Evolutionary conservation across 2,113 vertebrate genomes (phyloP).

Genomic region (Sorex araneus): DNA sequence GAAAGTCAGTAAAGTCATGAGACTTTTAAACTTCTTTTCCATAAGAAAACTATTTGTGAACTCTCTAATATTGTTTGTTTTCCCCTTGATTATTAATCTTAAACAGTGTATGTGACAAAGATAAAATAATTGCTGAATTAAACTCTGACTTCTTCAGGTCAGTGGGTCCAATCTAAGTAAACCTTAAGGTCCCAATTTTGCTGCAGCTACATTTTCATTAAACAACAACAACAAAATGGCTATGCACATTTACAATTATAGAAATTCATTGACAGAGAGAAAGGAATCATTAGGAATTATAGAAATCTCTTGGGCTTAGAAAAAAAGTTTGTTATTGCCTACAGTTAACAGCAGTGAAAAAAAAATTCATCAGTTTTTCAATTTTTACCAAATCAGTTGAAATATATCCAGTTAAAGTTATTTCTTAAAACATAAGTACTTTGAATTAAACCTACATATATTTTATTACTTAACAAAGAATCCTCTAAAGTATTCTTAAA

Average conservation of each 20-base stretch:
- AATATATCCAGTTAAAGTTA: background rate
- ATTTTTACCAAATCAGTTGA: constrained; percentile 12
- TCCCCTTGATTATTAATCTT: background rate
- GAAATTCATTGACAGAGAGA: background rate
- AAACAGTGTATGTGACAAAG: background rate
- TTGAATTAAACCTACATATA: constrained; percentile 10
- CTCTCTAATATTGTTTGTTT: background rate
- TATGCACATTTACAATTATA: background rate
- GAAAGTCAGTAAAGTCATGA: background rate
- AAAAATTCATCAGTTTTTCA: background rate
- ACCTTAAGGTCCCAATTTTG: background rate
- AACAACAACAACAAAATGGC: background rate
- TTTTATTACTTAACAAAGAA: background rate
- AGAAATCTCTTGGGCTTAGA: background rate
- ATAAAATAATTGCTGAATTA: constrained; percentile 10
- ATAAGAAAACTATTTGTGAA: background rate
- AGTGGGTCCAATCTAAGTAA: background rate
- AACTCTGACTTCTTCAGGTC: background rate
- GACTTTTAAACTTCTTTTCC: background rate
- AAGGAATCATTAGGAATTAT: background rate
- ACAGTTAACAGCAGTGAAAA: background rate
- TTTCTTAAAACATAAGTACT: constrained; percentile 21
- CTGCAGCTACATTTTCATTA: constrained; percentile 7
- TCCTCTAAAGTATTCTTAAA: constrained; percentile 54
- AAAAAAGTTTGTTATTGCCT: constrained; percentile 15